Conservation (phyloP, 2,113 vertebrate genomes). For the Oxygymnocypris stewartii region DNA sequence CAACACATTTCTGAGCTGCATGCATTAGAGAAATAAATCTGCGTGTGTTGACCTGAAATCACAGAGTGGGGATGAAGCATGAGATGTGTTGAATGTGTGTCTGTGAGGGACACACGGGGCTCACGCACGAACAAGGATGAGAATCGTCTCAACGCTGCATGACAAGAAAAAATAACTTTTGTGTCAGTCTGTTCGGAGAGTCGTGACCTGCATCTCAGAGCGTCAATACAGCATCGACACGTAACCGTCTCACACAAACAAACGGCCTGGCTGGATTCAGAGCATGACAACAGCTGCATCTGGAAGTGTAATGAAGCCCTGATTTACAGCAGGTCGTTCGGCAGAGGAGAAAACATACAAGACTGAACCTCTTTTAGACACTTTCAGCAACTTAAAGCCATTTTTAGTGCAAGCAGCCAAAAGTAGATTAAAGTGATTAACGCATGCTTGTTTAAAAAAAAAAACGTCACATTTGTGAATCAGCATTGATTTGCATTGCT, state of each 20-base stretch:
- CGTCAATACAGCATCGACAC: neutral
- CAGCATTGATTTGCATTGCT: neutral
- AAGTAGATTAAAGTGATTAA: neutral
- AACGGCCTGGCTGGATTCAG: neutral
- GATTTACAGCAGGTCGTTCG: neutral
- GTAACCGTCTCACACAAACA: neutral
- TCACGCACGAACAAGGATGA: neutral
- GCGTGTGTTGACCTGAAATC: too few species aligned
- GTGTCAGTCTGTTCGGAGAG: neutral
- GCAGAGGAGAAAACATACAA: neutral
- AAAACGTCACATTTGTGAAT: neutral
- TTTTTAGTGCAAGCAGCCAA: neutral
- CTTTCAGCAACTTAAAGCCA: neutral
- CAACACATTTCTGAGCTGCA: too few species aligned
- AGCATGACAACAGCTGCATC: constrained; percentile 20
- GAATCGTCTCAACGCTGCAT: neutral
- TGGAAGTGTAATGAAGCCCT: neutral
- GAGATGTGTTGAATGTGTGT: neutral
- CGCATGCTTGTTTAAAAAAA: neutral
- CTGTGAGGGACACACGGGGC: neutral
- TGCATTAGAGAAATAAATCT: too few species aligned
- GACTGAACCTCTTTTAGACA: neutral
- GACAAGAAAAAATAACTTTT: neutral
- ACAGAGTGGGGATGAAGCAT: too few species aligned
- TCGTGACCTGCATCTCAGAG: neutral